Percentiles rank a stretch among this genome's conserved stretches.
These are phyloP conservation scores for Ganaspis sp. DNA, from an alignment of 1,140 invertebrate genomes.

Conservation along the genomic window DNA sequence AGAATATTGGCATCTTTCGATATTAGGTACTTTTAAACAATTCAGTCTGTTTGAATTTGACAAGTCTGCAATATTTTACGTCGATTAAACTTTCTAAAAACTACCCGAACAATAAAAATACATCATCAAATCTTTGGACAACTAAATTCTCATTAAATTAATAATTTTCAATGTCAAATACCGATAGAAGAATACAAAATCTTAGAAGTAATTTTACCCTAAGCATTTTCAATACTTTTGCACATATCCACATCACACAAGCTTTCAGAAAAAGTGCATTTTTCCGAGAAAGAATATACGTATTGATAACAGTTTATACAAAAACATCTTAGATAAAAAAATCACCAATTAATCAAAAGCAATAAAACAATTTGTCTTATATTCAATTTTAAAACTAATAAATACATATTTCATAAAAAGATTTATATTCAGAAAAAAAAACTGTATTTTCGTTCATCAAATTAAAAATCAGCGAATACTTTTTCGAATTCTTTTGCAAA, in stretches of 20 bases:
- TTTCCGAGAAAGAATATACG: neutral
- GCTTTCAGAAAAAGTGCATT: neutral
- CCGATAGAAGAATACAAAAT: neutral
- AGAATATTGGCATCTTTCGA: neutral
- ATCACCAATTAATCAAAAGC: neutral
- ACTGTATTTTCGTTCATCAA: neutral
- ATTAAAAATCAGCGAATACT: too few relatives aligned
- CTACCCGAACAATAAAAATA: neutral
- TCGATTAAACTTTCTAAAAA: neutral
- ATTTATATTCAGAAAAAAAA: too few relatives aligned
- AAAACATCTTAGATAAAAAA: neutral
- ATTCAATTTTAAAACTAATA: neutral
- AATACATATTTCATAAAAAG: neutral
- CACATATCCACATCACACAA: neutral
- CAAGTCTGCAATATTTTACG: neutral
- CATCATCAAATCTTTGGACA: neutral
- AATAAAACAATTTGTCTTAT: neutral
- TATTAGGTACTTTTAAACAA: neutral
- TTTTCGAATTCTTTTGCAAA: too few relatives aligned
- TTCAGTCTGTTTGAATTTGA: neutral
- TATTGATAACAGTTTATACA: neutral
- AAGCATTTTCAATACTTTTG: neutral
- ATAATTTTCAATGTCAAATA: neutral
- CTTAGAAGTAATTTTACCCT: neutral
- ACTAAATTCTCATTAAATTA: constrained; percentile 3